phyloP scores from a whole-genome alignment of 2,113 vertebrate species.

The Carollia perspicillata region DNA sequence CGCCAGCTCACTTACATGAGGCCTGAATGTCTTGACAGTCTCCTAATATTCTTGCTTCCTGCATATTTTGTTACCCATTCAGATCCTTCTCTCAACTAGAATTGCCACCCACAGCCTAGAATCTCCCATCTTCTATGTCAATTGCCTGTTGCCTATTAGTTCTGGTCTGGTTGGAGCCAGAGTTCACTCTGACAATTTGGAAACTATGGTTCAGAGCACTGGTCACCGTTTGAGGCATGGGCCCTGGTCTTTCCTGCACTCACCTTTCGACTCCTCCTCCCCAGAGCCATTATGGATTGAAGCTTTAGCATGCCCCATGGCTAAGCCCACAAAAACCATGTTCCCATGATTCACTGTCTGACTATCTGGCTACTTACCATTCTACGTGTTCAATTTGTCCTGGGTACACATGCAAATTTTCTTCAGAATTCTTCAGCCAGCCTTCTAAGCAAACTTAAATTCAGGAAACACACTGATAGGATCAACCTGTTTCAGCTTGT shows the following conservation, averaged over 20 bases:
- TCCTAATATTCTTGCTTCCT: neutral
- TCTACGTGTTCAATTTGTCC: neutral
- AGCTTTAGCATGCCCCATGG: neutral
- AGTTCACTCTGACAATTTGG: neutral
- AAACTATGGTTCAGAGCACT: neutral
- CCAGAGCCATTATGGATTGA: neutral
- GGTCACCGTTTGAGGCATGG: neutral
- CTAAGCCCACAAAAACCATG: neutral
- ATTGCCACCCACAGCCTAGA: neutral
- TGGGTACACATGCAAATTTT: neutral
- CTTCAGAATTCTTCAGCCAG: neutral
- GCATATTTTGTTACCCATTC: neutral
- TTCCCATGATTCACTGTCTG: neutral
- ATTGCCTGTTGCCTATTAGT: neutral
- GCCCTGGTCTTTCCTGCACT: neutral
- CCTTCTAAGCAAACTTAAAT: neutral
- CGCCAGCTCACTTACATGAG: neutral
- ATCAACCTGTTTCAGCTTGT: constrained; percentile 11
- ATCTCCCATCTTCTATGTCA: neutral
- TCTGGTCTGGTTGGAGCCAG: neutral
- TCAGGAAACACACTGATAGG: neutral
- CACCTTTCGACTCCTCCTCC: rapidly evolving
- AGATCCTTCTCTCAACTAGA: neutral
- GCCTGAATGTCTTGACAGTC: neutral
- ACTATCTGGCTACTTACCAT: neutral